phyloP scores from a whole-genome alignment of 2,113 vertebrate genomes.

The rat (Rattus norvegicus) region GRCr8 NC_086039.1:147051001-147051500 shows the following conservation, averaged over 20 bases:
- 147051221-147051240: neutral
- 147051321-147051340: neutral
- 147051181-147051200: neutral
- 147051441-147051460: neutral
- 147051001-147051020: neutral
- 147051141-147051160: neutral
- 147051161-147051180: neutral
- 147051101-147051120: neutral
- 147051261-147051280: neutral
- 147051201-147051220: neutral
- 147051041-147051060: neutral
- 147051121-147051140: neutral
- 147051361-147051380: constrained; percentile 33
- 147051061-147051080: neutral
- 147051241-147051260: neutral
- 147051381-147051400: neutral
- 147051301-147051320: neutral
- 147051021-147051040: neutral
- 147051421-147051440: neutral
- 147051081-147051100: neutral
- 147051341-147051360: neutral
- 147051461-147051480: neutral
- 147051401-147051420: neutral
- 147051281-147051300: neutral
- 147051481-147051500: neutral